Conservation (phyloP, 2,888 invertebrate species). For the Orgyia antiqua region DNA sequence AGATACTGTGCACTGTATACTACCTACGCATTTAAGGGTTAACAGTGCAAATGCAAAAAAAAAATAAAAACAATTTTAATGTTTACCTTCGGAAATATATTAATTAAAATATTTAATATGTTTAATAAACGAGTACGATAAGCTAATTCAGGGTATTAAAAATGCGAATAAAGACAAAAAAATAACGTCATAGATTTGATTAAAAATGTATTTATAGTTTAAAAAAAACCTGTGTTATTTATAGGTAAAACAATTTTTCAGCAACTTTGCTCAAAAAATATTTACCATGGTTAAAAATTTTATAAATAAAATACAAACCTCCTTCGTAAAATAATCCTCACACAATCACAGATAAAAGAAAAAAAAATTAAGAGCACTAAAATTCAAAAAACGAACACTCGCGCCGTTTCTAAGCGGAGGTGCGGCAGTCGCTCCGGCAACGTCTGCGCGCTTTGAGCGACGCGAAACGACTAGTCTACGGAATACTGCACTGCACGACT, state of each 20-base stretch:
- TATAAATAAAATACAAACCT: constrained; percentile 40
- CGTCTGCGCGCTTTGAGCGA: constrained; percentile 52
- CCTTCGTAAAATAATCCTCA: constrained; percentile 43
- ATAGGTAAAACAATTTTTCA: constrained; percentile 5
- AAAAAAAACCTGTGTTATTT: constrained; percentile 10
- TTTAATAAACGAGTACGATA: too few species aligned
- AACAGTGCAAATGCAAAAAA: too few species aligned
- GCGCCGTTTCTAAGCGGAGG: constrained; percentile 35
- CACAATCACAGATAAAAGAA: constrained; percentile 48
- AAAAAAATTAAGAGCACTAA: constrained; percentile 43
- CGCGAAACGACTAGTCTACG: constrained; percentile 47
- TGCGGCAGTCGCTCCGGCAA: constrained; percentile 15
- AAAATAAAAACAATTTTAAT: too few species aligned
- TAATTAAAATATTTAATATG: too few species aligned
- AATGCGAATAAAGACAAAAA: too few species aligned
- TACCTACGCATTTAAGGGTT: too few species aligned
- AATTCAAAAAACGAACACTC: constrained; percentile 51
- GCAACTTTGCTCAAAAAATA: constrained; percentile 8
- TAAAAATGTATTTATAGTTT: too few species aligned
- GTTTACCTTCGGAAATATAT: too few species aligned
- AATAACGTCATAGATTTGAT: too few species aligned
- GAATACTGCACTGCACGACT: constrained; percentile 6
- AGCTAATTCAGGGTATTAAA: too few species aligned
- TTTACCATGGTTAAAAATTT: constrained; percentile 9
- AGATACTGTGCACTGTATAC: too few species aligned